A percentile compares a stretch with the other conserved stretches of the same genome.
Conservation (phyloP, 2,888 invertebrate genomes). For the Melipona bicolor region DNA sequence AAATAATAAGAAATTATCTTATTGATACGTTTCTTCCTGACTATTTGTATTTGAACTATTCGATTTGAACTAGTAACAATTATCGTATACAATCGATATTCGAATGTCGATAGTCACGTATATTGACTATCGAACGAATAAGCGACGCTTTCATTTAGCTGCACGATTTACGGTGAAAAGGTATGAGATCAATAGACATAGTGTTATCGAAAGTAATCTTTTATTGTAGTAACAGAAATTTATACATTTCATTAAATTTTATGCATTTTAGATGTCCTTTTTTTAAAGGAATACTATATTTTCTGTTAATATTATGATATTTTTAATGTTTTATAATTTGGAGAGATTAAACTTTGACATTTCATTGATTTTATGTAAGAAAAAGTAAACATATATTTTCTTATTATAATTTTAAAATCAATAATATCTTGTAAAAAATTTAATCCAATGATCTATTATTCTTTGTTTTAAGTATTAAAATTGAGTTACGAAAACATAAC, state of each 20-base stretch:
- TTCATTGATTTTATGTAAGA: conserved; percentile 8
- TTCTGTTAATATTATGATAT: conserved; percentile 48
- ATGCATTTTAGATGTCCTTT: conserved; percentile 32
- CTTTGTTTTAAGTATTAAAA: neutral
- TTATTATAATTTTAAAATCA: neutral
- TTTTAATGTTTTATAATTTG: conserved; percentile 8
- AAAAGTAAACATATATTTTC: neutral
- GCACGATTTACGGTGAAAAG: conserved; percentile 76
- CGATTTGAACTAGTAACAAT: too few species aligned
- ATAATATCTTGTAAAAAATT: neutral
- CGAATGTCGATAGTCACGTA: too few species aligned
- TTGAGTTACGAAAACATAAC: conserved; percentile 33
- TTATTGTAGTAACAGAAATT: conserved; percentile 47
- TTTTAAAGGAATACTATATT: conserved; percentile 67
- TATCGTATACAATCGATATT: too few species aligned
- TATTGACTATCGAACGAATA: too few species aligned
- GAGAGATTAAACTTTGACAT: conserved; percentile 40
- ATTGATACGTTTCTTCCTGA: too few species aligned
- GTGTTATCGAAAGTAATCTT: conserved; percentile 76
- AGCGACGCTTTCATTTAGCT: conserved; percentile 65
- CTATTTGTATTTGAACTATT: too few species aligned
- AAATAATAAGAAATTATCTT: too few species aligned
- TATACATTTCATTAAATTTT: conserved; percentile 60
- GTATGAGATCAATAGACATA: conserved; percentile 58
- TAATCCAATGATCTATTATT: neutral